These are phyloP conservation scores for Protonemura montana DNA, from an alignment of 2,888 invertebrate species.

Conservation along the genomic window DNA sequence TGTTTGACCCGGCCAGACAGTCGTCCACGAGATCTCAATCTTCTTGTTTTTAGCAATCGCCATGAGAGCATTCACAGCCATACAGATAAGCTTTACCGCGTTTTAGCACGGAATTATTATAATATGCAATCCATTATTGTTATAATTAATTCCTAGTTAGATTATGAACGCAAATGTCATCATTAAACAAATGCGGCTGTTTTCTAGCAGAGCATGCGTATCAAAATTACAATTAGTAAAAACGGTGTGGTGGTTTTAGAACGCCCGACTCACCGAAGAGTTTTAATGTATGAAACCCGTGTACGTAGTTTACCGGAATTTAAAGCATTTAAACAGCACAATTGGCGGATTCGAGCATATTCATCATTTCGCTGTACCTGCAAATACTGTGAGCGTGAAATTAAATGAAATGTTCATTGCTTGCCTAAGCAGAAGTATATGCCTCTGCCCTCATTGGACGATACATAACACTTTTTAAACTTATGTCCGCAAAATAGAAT, in stretches of 20 bases:
- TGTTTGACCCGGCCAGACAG: neutral
- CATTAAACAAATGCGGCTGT: neutral
- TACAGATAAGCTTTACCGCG: neutral
- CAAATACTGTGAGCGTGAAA: no score
- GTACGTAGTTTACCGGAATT: no score
- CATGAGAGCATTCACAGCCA: neutral
- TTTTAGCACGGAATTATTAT: neutral
- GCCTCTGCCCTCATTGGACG: no score
- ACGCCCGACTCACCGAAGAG: no score
- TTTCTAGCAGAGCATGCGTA: neutral
- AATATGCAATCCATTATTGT: neutral
- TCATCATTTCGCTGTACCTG: neutral
- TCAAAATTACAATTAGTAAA: neutral
- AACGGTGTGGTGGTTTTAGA: neutral
- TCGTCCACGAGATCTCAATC: neutral
- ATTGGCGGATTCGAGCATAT: neutral
- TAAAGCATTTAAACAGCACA: neutral
- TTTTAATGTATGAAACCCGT: no score
- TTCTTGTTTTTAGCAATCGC: neutral
- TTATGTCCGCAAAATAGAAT: no score
- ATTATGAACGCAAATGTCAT: neutral
- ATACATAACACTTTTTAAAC: no score
- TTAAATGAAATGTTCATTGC: no score
- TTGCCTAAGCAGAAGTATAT: no score
- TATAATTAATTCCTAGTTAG: neutral